Conservation (phyloP, 1,140 invertebrate species). For the Anthonomus grandis region DNA sequence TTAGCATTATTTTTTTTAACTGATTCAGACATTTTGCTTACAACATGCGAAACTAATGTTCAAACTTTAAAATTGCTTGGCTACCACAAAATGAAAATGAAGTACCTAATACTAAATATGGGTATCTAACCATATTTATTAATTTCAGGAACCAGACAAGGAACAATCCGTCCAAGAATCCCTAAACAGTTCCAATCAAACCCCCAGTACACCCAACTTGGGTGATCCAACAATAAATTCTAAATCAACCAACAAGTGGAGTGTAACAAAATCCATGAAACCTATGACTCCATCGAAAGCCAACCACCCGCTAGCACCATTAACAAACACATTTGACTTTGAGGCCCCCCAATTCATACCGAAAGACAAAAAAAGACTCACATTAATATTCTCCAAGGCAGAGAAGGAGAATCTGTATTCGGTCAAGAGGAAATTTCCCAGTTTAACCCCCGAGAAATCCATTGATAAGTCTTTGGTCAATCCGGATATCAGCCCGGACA, state of each 20-base stretch:
- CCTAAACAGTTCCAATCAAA: not conserved
- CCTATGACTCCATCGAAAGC: not conserved
- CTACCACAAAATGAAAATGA: too few species aligned
- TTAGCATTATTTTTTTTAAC: too few species aligned
- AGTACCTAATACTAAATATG: too few species aligned
- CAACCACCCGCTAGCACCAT: not conserved
- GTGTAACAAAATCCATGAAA: not conserved
- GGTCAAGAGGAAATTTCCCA: slow-evolving; percentile 27
- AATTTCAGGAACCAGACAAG: too few species aligned
- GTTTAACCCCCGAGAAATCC: slow-evolving; percentile 33
- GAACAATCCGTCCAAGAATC: too few species aligned
- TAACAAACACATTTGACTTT: slow-evolving; percentile 14
- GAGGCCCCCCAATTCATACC: not conserved
- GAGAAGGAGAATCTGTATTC: slow-evolving; percentile 28
- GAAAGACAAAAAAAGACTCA: slow-evolving; percentile 21
- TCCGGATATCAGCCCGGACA: slow-evolving; percentile 51
- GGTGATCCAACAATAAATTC: not conserved
- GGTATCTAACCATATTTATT: too few species aligned
- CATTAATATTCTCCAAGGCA: slow-evolving; percentile 30
- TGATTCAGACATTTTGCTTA: too few species aligned
- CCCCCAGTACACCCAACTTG: not conserved
- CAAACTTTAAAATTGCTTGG: too few species aligned
- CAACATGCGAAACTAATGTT: too few species aligned
- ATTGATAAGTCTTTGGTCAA: slow-evolving; percentile 28
- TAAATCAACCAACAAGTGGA: not conserved